Evolutionary conservation across 2,888 invertebrate genomes (phyloP), one percentile per base, ranked within the genome.

Genomic region (Hirtodrosophila confusa): DNA sequence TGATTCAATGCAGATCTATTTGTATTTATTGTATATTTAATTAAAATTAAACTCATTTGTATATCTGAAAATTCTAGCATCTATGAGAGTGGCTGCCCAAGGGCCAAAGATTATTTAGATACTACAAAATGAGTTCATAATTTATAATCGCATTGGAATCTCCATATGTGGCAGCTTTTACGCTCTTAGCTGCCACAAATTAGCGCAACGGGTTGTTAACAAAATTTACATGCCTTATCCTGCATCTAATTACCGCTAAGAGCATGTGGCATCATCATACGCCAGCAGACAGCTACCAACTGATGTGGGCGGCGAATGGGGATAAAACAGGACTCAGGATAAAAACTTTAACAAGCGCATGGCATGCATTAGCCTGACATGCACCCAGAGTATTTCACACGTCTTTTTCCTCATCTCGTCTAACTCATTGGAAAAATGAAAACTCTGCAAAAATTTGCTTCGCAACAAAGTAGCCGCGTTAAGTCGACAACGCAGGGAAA

Each of bases 191-290:
- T 47, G 36, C 12, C 41, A 44, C 43, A 51, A 70, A 65, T 69
- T 58, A 51, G 56, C 58, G 37, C 56, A 64, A 64, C 41, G 49
- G 50, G 12, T 40, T 57, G 55, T 53, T 74, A 63, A 58, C 56
- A 58, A 49, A 67, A 64, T 65, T 63, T 64, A 47, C 75, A 70
- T 70, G 85, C 74, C 66, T 77, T 80, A 84, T 80, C 67, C 80
- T 63, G 68, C 69, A 77, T 79, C 83, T 82, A 85, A 82, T 82
- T 82, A 85, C 60, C 68, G 63, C 49, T 78, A 74, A 85, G 76
- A 74, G 83, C 62, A 41, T 57, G 40, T 54, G 48, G 56, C 72
- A 70, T 64, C 69, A 66, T 76, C 77, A 67, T 57, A 66, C 53
- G 39, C 44, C 27, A 54, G 23, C 63, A 60, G 61, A 68, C 75